These are phyloP conservation scores for Deroplatys truncata DNA, from an alignment of 2,888 invertebrate species.

Conservation along the genomic window DNA sequence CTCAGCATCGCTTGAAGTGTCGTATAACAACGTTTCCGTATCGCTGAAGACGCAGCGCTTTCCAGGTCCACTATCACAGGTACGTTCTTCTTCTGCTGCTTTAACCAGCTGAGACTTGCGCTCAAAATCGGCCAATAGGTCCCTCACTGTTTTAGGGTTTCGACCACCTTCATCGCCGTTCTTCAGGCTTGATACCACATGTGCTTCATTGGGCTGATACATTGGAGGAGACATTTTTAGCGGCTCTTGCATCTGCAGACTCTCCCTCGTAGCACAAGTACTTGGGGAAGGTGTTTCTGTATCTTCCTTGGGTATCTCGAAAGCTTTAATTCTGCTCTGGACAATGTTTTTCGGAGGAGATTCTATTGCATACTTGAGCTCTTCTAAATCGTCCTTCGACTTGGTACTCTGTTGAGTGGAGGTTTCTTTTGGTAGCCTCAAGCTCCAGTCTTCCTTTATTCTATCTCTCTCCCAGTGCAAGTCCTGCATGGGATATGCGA, in stretches of 20 bases:
- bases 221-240: conserved; percentile 41
- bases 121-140: conserved; percentile 47
- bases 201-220: conserved; percentile 43
- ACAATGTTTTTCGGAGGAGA: conserved; percentile 38
- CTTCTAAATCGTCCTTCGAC: conserved; percentile 31
- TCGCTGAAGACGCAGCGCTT: conserved; percentile 46
- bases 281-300: conserved; percentile 21
- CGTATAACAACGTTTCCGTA: conserved; percentile 47
- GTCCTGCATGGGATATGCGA: conserved; percentile 12
- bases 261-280: conserved; percentile 33
- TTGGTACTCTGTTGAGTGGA: conserved; percentile 45
- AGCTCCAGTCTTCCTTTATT: conserved; percentile 39
- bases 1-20: conserved; percentile 45
- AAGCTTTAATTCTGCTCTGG: conserved; percentile 39
- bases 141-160: conserved; percentile 43
- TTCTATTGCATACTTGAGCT: conserved; percentile 25
- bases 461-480: neutral
- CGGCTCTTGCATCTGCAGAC: conserved; percentile 44
- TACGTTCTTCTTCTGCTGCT: conserved; percentile 38
- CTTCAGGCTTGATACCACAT: conserved; percentile 39
- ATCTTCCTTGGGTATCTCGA: conserved; percentile 28
- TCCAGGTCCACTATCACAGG: conserved; percentile 34
- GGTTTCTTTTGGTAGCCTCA: conserved; percentile 43
- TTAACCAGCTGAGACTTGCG: conserved; percentile 43
- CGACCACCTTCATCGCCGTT: conserved; percentile 27